These are phyloP conservation scores for Acanthurus tractus DNA, from an alignment of 2,797 vertebrate genomes.

Conservation along the genomic window DNA sequence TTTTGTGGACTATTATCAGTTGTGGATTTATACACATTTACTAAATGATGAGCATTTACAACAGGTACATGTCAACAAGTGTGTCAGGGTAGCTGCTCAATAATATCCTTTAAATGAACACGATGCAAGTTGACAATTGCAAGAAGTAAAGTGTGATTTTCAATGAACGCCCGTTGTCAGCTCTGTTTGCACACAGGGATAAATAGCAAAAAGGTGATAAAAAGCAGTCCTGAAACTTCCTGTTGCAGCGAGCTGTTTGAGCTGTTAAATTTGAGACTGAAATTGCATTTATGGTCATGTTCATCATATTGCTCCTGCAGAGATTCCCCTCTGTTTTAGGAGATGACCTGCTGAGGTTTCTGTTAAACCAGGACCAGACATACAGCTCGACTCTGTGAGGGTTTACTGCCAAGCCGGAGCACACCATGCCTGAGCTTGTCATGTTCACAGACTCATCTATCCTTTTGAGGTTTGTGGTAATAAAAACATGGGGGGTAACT, in stretches of 20 bases:
- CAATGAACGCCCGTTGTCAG: neutral
- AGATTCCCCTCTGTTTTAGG: conserved; percentile 40
- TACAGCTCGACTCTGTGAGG: conserved; percentile 54
- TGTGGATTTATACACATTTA: neutral
- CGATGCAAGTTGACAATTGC: neutral
- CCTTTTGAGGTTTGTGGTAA: neutral
- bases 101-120: neutral
- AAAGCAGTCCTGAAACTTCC: neutral
- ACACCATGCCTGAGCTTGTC: conserved; percentile 14
- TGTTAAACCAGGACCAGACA: conserved; percentile 46
- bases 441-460: conserved; percentile 19
- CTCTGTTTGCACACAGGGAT: conserved; percentile 1
- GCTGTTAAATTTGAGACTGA: conserved; percentile 15
- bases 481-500: conserved; percentile 21
- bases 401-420: conserved; percentile 27
- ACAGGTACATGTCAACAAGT: no score
- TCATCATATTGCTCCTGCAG: conserved; percentile 45
- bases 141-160: neutral
- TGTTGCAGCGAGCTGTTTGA: neutral
- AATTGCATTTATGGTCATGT: conserved; percentile 43
- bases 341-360: conserved; percentile 41
- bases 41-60: neutral
- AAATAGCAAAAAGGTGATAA: conserved; percentile 20
- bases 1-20: neutral
- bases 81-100: neutral